Evolutionary conservation across 2,888 invertebrate genomes (phyloP).

Genomic region (Brachypalpus laphriformis): DNA sequence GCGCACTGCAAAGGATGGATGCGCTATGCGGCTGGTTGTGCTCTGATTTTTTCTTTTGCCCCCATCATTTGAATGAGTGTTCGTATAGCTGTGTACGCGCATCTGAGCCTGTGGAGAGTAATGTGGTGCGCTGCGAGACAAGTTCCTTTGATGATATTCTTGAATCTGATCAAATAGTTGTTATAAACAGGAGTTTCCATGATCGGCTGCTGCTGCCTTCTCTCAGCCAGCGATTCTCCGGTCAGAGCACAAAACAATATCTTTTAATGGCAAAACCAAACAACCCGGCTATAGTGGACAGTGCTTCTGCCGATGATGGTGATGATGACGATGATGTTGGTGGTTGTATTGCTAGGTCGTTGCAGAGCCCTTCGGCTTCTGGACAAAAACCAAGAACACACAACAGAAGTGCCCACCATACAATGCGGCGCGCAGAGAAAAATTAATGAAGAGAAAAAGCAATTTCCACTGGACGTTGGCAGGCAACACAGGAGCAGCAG

Average conservation of each 20-base stretch:
- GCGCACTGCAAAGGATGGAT: constrained; percentile 61
- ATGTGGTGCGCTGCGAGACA: constrained; percentile 58
- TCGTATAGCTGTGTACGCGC: not conserved
- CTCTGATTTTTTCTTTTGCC: constrained; percentile 60
- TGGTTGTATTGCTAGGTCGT: constrained; percentile 32
- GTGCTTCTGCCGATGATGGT: constrained; percentile 4
- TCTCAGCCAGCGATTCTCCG: not conserved
- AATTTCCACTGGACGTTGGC: constrained; percentile 45
- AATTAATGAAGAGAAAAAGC: constrained; percentile 57
- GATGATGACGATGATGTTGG: constrained; percentile 10
- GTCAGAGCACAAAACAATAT: constrained; percentile 51
- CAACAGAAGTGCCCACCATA: constrained; percentile 18
- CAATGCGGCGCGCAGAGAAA: not conserved
- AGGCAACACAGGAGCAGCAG: constrained; percentile 29
- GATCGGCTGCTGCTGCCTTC: constrained; percentile 29
- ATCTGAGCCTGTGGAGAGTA: constrained; percentile 13
- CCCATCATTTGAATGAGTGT: constrained; percentile 65
- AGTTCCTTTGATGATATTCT: constrained; percentile 71
- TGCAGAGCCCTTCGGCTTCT: constrained; percentile 39
- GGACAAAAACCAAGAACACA: constrained; percentile 38
- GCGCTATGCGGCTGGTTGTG: constrained; percentile 64
- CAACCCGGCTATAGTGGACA: not conserved
- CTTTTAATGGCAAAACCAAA: constrained; percentile 27
- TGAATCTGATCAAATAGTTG: constrained; percentile 69
- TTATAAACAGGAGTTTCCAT: constrained; percentile 55